Conservation (phyloP, 2,113 vertebrate species). For the Cairina moschata region DNA sequence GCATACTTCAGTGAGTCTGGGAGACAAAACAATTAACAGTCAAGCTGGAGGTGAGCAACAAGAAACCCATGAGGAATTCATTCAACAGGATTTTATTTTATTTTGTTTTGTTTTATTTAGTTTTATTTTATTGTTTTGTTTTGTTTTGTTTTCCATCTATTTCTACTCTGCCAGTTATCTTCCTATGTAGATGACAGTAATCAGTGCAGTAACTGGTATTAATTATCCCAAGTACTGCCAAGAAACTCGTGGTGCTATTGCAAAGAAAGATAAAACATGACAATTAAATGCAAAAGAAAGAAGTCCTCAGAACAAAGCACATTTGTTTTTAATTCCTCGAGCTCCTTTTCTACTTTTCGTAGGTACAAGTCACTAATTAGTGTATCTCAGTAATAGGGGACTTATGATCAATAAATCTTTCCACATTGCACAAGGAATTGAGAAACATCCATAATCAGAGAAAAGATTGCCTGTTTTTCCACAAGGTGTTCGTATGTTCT, state of each 20-base stretch:
- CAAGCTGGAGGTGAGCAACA: neutral
- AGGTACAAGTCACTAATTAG: slow-evolving; percentile 44
- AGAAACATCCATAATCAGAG: neutral
- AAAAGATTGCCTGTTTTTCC: neutral
- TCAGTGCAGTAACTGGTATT: neutral
- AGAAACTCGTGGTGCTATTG: neutral
- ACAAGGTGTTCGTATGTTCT: neutral
- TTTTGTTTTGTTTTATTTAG: neutral
- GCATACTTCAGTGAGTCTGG: neutral
- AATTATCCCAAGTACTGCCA: slow-evolving; percentile 28
- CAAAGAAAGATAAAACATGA: slow-evolving; percentile 40
- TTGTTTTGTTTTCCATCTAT: neutral
- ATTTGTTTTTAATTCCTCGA: neutral
- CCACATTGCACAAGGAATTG: neutral
- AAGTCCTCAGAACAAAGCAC: neutral
- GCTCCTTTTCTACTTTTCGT: neutral
- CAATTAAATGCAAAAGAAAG: slow-evolving; percentile 24
- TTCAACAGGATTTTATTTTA: neutral
- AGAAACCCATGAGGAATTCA: neutral
- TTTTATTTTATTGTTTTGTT: neutral
- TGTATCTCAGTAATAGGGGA: slow-evolving; percentile 22
- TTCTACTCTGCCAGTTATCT: neutral
- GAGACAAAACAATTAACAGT: neutral
- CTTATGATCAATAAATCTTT: neutral
- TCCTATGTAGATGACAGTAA: neutral